phyloP scores from a whole-genome alignment of 2,888 invertebrate genomes.

The Caradrina kadenii region DNA sequence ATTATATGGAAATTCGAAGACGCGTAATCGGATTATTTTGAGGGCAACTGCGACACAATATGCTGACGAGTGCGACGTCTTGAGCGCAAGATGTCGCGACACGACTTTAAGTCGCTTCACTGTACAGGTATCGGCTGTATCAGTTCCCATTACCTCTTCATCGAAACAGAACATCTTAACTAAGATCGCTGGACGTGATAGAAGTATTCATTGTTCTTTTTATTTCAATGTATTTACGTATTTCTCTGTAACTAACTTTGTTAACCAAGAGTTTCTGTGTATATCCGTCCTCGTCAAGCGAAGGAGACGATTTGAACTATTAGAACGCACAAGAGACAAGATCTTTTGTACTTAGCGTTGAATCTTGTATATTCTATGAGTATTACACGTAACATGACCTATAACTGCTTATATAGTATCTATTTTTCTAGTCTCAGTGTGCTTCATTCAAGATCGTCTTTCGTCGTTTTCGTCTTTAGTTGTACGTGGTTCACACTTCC shows the following conservation, averaged over 20 bases:
- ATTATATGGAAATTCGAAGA: slow-evolving; percentile 72
- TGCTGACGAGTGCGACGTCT: slow-evolving; percentile 28
- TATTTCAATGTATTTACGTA: slow-evolving; percentile 8
- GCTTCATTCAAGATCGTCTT: neutral
- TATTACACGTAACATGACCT: too few species aligned
- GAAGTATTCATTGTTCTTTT: neutral
- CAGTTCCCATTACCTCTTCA: slow-evolving; percentile 17
- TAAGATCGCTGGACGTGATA: slow-evolving; percentile 4
- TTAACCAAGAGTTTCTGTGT: neutral
- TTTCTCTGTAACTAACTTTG: neutral
- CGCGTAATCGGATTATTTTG: slow-evolving; percentile 68
- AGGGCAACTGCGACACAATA: slow-evolving; percentile 34
- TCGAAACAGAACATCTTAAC: neutral
- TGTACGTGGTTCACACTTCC: neutral
- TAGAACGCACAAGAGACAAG: neutral
- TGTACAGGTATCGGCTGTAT: neutral
- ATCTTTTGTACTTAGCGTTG: too few species aligned
- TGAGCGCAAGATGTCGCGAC: slow-evolving; percentile 26
- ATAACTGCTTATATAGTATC: too few species aligned
- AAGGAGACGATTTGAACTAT: neutral
- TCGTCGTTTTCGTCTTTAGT: neutral
- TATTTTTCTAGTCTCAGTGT: neutral
- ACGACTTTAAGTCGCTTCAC: slow-evolving; percentile 21
- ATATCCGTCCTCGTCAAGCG: neutral
- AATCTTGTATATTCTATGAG: neutral